Evolutionary conservation across 1,140 invertebrate genomes (phyloP), one percentile per base, ranked within the genome.

Genomic region (Heterodera carotae): DNA sequence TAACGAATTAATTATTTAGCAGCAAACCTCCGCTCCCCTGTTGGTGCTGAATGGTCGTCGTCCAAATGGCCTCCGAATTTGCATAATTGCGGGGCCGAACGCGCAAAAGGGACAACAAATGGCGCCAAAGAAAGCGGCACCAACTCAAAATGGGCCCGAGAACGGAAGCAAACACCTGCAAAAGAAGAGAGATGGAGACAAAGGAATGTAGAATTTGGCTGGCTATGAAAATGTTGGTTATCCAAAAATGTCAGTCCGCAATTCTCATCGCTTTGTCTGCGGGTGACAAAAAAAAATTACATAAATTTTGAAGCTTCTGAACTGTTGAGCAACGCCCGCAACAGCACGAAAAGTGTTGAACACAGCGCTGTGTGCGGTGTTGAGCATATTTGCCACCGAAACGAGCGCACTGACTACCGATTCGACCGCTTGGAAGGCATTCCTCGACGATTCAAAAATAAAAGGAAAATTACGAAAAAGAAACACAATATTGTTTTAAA

Each of bases 291-390:
- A 96, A 92, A 33, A 93, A 92, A 43, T 91, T 85, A 97, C 92
- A 81, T 96, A 91, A 15, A 91, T 91, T 74, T 93, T 91, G 69
- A 97, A 88, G 80, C 93, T 89, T 6, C 93, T 92, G 89, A 98
- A 93, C 89, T 97, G 96, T 80, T 98, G 94, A 43, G 95, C 95
- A 1, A 98, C 95, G 70, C 94, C 94, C 48, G 98, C 89, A 80
- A 98, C 93, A 62, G 96, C 95, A 85, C 93, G 90, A 88, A 98
- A 98, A 7, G 95, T 97, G 88, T 92, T 96, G 18, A 95, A 94
- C 82, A 98, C 91, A 27, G 96, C 95, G 88, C 93, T 92, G 88
- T 95, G 96, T 77, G 95, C 97, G 22, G 94, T 97, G 85, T 97
- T 96, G 39, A 98, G 88, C 93, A 98, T 96, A 91, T 96, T 94